phyloP scores from a whole-genome alignment of 1,140 invertebrate species.

The Lepidostoma basale region DNA sequence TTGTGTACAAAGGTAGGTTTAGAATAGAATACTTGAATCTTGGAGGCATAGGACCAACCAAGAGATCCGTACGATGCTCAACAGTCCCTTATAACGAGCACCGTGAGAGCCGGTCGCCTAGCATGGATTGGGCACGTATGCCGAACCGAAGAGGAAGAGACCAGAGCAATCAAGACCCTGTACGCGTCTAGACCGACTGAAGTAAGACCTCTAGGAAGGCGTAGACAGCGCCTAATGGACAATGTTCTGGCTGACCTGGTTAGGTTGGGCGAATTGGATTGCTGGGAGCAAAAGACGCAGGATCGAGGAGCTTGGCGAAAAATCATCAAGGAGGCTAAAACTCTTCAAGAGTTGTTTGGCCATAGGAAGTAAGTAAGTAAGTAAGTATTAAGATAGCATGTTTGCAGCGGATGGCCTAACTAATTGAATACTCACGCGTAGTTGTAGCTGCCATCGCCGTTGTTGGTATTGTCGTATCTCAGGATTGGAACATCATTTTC shows the following conservation, averaged over 20 bases:
- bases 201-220: too few species aligned
- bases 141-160: too few species aligned
- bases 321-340: background rate
- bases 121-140: too few species aligned
- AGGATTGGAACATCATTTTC: slow-evolving; percentile 41
- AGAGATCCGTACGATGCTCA: background rate
- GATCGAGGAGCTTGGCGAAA: background rate
- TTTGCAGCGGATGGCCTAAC: background rate
- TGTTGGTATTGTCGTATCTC: slow-evolving; percentile 48
- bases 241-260: too few species aligned
- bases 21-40: background rate
- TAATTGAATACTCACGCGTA: slow-evolving; percentile 42
- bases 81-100: background rate
- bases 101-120: too few species aligned
- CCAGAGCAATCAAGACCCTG: too few species aligned
- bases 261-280: too few species aligned
- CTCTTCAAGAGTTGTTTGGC: background rate
- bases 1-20: background rate
- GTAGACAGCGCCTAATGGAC: too few species aligned
- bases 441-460: slow-evolving; percentile 50
- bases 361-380: background rate
- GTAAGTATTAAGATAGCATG: background rate
- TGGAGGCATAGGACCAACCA: background rate
- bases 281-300: background rate
- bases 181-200: too few species aligned